Evolutionary conservation across 2,888 invertebrate genomes (phyloP).

Genomic region (Athetis lepigone): DNA sequence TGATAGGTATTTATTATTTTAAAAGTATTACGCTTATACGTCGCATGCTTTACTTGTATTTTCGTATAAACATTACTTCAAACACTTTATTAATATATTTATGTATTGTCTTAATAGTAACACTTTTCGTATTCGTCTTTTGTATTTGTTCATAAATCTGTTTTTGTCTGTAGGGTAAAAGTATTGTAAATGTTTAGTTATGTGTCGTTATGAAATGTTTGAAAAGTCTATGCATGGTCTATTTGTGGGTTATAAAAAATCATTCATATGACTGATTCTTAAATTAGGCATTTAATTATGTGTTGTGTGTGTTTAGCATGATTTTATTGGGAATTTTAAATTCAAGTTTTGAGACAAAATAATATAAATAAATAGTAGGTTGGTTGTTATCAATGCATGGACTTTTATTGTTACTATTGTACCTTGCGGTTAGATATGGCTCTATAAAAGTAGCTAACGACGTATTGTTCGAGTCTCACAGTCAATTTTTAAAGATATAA

Average conservation of each 20-base stretch:
- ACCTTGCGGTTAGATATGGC: conserved; percentile 6
- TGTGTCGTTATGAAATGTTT: conserved; percentile 20
- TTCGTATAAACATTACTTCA: conserved; percentile 20
- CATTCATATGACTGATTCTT: conserved; percentile 6
- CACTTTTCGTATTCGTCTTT: conserved; percentile 5
- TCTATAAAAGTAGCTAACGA: conserved; percentile 6
- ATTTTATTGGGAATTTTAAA: neutral
- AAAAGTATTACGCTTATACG: conserved; percentile 4
- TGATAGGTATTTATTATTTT: neutral
- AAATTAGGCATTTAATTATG: neutral
- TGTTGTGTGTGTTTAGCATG: conserved; percentile 17
- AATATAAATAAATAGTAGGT: neutral
- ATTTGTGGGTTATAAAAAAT: neutral
- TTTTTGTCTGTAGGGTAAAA: conserved; percentile 28
- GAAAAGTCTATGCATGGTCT: conserved; percentile 51
- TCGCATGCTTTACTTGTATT: conserved; percentile 41
- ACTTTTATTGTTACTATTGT: conserved; percentile 25
- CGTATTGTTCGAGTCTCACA: neutral
- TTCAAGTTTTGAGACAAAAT: neutral
- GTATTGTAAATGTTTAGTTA: conserved; percentile 20
- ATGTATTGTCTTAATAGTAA: conserved; percentile 20
- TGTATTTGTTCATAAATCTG: conserved; percentile 14
- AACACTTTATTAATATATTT: conserved; percentile 23
- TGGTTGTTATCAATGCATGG: conserved; percentile 40
- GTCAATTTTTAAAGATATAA: too few species aligned